Percentiles rank a stretch among this genome's conserved stretches.
Conservation (phyloP, 2,113 vertebrate species). For the Andinoacara biseriatus region DNA sequence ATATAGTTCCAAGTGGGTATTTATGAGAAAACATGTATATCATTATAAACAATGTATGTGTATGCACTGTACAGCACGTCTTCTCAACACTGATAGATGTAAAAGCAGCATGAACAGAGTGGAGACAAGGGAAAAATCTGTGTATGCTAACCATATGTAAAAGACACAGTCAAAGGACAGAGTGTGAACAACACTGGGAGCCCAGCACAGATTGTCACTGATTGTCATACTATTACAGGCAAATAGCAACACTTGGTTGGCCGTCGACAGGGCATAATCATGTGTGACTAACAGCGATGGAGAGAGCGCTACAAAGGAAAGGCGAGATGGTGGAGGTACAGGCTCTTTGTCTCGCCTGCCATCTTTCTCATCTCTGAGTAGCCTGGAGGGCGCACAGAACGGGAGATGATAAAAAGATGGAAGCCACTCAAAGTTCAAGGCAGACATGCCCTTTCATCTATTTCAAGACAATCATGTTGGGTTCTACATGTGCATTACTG, state of each 20-base stretch:
- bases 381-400: conserved; percentile 55
- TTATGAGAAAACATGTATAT: conserved; percentile 24
- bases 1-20: conserved; percentile 36
- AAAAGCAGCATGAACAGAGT: conserved; percentile 19
- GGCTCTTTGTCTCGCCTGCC: conserved; percentile 74
- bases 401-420: conserved; percentile 73
- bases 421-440: conserved; percentile 80
- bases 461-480: conserved; percentile 77
- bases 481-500: conserved; percentile 71
- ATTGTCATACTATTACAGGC: conserved; percentile 82
- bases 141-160: conserved; percentile 72
- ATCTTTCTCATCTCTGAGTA: conserved; percentile 68
- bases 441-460: conserved; percentile 79
- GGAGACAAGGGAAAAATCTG: neutral
- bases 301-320: conserved; percentile 70
- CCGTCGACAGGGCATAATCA: conserved; percentile 78
- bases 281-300: conserved; percentile 74
- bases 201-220: conserved; percentile 71
- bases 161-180: conserved; percentile 57
- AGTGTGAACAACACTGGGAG: conserved; percentile 62
- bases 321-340: conserved; percentile 64
- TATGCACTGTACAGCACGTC: neutral
- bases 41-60: conserved; percentile 25
- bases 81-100: conserved; percentile 7
- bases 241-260: conserved; percentile 80